These are phyloP conservation scores for Pangasius mekongensis DNA, from an alignment of 2,797 vertebrate species.

Conservation along the genomic window DNA sequence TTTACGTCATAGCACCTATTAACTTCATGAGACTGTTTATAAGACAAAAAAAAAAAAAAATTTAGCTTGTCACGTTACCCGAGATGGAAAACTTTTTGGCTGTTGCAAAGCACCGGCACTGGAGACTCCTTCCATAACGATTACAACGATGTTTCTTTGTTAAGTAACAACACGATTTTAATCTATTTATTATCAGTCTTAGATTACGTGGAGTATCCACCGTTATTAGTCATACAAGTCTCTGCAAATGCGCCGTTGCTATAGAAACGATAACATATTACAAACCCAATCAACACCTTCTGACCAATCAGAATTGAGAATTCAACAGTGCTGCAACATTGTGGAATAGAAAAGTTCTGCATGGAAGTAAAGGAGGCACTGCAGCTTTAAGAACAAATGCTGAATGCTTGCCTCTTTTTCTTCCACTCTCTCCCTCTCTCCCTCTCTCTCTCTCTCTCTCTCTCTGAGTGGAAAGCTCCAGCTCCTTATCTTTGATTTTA, in stretches of 20 bases:
- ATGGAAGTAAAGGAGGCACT: slow-evolving; percentile 34
- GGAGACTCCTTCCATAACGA: not conserved
- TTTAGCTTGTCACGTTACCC: not conserved
- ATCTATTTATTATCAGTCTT: not conserved
- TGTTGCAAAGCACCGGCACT: not conserved
- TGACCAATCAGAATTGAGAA: slow-evolving; percentile 4
- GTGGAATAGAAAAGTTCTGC: not conserved
- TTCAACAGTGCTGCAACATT: not conserved
- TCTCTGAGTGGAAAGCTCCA: slow-evolving; percentile 41
- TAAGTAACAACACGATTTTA: not conserved
- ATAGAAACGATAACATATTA: not conserved
- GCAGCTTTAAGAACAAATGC: slow-evolving; percentile 63
- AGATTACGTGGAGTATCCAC: not conserved
- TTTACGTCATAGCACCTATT: not conserved
- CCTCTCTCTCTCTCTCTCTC: slow-evolving; percentile 32
- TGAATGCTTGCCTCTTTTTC: not conserved
- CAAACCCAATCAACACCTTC: not conserved
- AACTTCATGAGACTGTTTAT: not conserved
- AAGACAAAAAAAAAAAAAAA: no score
- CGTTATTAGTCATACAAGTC: not conserved
- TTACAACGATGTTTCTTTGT: not conserved
- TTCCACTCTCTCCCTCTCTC: slow-evolving; percentile 21
- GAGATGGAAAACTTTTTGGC: not conserved
- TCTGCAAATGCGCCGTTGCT: no score
- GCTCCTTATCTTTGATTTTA: slow-evolving; percentile 72